These are phyloP conservation scores for Desmodus rotundus DNA, from an alignment of 2,113 vertebrate species.

Conservation along the genomic window DNA sequence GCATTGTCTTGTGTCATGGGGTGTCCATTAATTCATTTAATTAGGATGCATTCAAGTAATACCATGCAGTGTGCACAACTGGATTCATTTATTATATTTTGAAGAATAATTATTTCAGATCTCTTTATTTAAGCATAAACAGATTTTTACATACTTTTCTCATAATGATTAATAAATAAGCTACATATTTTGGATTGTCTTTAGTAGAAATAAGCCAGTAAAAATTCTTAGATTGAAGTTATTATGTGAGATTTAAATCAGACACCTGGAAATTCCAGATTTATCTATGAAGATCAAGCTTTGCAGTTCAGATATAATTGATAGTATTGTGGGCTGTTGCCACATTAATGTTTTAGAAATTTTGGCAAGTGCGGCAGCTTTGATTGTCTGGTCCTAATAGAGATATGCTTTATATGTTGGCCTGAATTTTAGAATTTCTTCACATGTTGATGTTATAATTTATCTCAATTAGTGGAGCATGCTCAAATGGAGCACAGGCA, in stretches of 20 bases:
- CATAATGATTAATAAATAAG: not conserved
- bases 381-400: not conserved
- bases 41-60: not conserved
- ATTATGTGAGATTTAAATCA: not conserved
- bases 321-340: not conserved
- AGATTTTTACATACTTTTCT: conserved; percentile 9
- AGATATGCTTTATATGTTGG: not conserved
- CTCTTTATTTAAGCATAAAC: conserved; percentile 1
- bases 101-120: not conserved
- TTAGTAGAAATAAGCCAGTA: not conserved
- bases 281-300: not conserved
- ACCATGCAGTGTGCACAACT: not conserved
- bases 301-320: not conserved
- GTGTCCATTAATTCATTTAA: not conserved
- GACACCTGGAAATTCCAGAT: not conserved
- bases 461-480: not conserved
- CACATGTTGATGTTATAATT: not conserved
- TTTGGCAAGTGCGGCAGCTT: not conserved
- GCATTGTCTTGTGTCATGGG: not conserved
- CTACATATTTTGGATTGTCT: not conserved
- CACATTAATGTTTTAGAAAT: not conserved
- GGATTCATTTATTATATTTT: not conserved
- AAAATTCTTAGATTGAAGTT: not conserved
- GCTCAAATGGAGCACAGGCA: not conserved
- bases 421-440: not conserved